Conservation (phyloP, 2,888 invertebrate genomes). For the Germaria angustata region DNA sequence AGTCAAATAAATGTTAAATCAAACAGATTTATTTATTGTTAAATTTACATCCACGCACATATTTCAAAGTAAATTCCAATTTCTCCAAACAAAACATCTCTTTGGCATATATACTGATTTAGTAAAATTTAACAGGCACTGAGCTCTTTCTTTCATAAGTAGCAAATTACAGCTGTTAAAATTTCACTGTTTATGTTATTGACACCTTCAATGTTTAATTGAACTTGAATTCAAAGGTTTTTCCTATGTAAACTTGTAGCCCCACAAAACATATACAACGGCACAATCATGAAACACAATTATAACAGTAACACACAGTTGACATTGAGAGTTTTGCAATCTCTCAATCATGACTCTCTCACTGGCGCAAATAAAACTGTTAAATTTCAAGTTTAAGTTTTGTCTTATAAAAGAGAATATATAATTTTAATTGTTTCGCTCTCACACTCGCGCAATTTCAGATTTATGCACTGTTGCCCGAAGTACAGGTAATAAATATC, state of each 20-base stretch:
- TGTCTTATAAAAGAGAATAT: constrained; percentile 2
- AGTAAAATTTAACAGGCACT: not conserved
- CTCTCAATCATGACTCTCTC: constrained; percentile 37
- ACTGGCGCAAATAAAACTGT: not conserved
- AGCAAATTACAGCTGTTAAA: not conserved
- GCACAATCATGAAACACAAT: not conserved
- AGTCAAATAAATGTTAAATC: too few relatives aligned
- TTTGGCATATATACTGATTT: not conserved
- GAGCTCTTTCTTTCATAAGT: not conserved
- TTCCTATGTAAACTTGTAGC: constrained; percentile 13
- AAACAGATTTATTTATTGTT: too few relatives aligned
- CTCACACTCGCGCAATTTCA: too few relatives aligned
- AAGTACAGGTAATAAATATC: too few relatives aligned
- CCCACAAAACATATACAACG: too few relatives aligned
- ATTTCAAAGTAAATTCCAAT: too few relatives aligned
- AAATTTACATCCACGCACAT: too few relatives aligned
- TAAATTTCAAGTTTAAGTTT: constrained; percentile 41
- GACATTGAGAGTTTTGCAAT: constrained; percentile 33
- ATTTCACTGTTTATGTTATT: constrained; percentile 40
- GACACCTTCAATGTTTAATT: constrained; percentile 69
- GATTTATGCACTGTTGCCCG: too few relatives aligned
- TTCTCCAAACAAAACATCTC: not conserved
- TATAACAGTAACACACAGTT: constrained; percentile 13
- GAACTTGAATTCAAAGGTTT: constrained; percentile 72
- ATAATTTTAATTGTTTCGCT: too few relatives aligned